phyloP scores from a whole-genome alignment of 2,888 invertebrate genomes.

The Frankliniella intonsa region DNA sequence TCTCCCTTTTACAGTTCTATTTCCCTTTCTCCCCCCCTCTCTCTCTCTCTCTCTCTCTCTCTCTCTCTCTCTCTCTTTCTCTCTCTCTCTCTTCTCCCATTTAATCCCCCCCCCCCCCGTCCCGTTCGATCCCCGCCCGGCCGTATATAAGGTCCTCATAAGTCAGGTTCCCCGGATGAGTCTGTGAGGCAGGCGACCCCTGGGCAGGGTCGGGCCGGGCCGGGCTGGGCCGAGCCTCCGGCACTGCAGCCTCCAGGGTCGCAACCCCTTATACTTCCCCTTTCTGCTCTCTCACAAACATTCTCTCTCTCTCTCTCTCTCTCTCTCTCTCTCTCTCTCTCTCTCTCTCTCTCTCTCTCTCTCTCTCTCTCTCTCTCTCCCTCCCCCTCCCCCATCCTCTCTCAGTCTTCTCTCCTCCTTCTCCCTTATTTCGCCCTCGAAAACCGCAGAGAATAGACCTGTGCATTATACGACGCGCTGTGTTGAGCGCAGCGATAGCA shows the following conservation, averaged over 20 bases:
- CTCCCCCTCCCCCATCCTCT: not conserved
- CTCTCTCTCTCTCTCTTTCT: conserved; percentile 32
- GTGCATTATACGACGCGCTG: no score
- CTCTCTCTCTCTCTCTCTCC: not conserved
- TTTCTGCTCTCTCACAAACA: not conserved
- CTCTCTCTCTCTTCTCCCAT: conserved; percentile 33
- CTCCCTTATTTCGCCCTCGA: no score
- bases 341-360: not conserved
- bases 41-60: conserved; percentile 31
- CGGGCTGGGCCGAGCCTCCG: no score
- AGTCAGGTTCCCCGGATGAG: conserved; percentile 35
- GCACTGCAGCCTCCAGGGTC: no score
- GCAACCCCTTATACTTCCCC: no score
- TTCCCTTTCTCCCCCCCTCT: conserved; percentile 34
- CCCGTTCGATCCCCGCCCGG: conserved; percentile 25
- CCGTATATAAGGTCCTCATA: not conserved
- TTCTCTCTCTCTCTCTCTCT: not conserved
- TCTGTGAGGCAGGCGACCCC: conserved; percentile 30
- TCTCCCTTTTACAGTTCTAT: not conserved
- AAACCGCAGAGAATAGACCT: no score
- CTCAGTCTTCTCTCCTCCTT: not conserved
- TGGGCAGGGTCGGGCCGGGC: no score
- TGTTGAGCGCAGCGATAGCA: no score
- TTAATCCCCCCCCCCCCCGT: conserved; percentile 35
- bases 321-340: not conserved